Evolutionary conservation across 2,797 vertebrate genomes (phyloP), one percentile per base, ranked within the genome.

Genomic region (Anabas testudineus): DNA sequence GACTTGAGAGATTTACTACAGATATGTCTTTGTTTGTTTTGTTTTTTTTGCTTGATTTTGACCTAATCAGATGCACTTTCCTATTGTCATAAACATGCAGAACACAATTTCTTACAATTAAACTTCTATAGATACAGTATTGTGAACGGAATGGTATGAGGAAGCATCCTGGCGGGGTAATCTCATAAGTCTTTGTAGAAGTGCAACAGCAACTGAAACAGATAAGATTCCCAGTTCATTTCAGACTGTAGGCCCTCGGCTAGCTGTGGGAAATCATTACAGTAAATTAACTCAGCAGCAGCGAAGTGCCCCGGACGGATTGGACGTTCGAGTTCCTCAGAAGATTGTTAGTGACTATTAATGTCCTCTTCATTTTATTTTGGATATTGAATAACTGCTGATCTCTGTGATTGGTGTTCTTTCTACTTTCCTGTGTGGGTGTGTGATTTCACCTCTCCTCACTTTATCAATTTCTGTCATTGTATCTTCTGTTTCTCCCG

Each of bases 321-420:
- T 83, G 64, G 70, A 63, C 32, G 21, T 78, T 63, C 39, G 5
- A 21, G 42, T 85, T 84, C 81, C 70, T 85, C 65, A 83, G 67
- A 83, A 82, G 70, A 74, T 60, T 81, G 76, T 88, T 81, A 87
- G 78, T 62, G 39, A 72, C 79, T 70, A 87, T 86, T 89, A 82
- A 86, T 74, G 67, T 74, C 69, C 49, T 46, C 63, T 76, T 83
- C 55, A 74, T 58, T 91, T 84, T 76, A 72, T 74, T 71, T 65
- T 53, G 68, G 55, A 45, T 75, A 63, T 62, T 70, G 63, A 75
- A 74, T 64, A 63, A 46, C 24, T 60, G 64, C 72, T 67, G 30
- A 70, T 42, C 42, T 51, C 22, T 39, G n/a, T 1, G 13, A 48
- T 55, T 22, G 30, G 36, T 18, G 5, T 41, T 34, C 28, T 48